Conservation (phyloP, 2,797 vertebrate species). For the Natrix natrix region DNA sequence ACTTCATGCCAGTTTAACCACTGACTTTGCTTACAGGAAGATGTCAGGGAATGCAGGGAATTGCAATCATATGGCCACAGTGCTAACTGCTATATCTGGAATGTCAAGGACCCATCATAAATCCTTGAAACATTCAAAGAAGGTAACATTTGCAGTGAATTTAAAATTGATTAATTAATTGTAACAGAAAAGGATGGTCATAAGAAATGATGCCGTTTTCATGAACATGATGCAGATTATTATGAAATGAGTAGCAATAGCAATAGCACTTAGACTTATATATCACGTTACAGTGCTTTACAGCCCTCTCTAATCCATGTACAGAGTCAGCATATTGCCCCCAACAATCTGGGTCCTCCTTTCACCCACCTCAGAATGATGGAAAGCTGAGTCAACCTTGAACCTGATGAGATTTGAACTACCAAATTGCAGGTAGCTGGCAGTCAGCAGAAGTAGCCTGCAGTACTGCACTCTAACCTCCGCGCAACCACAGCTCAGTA, state of each 20-base stretch:
- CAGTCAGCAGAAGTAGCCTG: too few relatives aligned
- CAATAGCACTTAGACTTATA: too few relatives aligned
- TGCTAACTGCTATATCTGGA: background rate
- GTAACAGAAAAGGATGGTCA: background rate
- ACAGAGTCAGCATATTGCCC: too few relatives aligned
- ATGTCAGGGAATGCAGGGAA: background rate
- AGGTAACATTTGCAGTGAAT: background rate
- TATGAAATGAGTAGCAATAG: background rate
- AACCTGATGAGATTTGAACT: too few relatives aligned
- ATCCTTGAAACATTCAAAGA: background rate
- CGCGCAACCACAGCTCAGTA: background rate
- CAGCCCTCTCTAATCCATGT: too few relatives aligned
- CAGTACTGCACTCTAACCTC: too few relatives aligned
- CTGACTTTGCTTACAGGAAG: background rate
- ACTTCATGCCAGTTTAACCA: background rate
- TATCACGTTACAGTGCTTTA: too few relatives aligned
- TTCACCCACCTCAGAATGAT: too few relatives aligned
- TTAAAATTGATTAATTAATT: background rate
- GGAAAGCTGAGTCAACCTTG: too few relatives aligned
- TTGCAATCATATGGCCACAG: background rate
- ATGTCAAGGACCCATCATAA: background rate
- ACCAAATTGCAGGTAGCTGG: too few relatives aligned
- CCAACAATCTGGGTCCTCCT: too few relatives aligned
- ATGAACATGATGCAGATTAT: background rate
- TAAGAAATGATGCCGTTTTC: background rate